phyloP scores from a whole-genome alignment of 2,888 invertebrate species.

The Adela reaumurella region DNA sequence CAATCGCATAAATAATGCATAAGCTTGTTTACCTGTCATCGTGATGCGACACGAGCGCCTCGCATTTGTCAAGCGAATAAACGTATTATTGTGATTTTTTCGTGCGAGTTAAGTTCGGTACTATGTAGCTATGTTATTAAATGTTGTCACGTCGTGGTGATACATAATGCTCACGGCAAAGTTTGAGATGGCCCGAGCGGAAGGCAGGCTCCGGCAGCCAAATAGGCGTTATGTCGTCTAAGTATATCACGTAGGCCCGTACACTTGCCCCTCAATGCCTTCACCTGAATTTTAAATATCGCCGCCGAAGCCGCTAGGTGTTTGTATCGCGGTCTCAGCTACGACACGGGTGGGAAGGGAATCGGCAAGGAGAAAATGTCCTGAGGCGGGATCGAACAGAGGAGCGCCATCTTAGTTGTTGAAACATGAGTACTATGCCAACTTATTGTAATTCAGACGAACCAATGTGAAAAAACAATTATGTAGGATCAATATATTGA shows the following conservation, averaged over 20 bases:
- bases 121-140: conserved; percentile 15
- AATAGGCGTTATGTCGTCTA: conserved; percentile 29
- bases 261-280: conserved; percentile 12
- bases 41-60: too few relatives aligned
- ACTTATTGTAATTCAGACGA: too few relatives aligned
- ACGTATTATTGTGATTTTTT: too few relatives aligned
- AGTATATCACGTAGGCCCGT: conserved; percentile 38
- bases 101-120: too few relatives aligned
- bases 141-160: conserved; percentile 16
- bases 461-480: too few relatives aligned
- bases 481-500: too few relatives aligned
- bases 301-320: background rate
- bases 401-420: too few relatives aligned
- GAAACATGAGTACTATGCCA: too few relatives aligned
- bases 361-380: background rate
- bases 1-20: too few relatives aligned
- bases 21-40: too few relatives aligned
- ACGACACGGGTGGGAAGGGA: background rate
- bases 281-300: conserved; percentile 44
- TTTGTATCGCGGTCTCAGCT: background rate
- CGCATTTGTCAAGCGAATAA: too few relatives aligned
- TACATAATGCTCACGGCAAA: conserved; percentile 9
- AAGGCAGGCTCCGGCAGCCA: conserved; percentile 23
- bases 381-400: too few relatives aligned
- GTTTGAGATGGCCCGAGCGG: conserved; percentile 10